These are phyloP conservation scores for Porites rus DNA, from an alignment of 92 coral and sea anemone genomes.

Conservation along the genomic window DNA sequence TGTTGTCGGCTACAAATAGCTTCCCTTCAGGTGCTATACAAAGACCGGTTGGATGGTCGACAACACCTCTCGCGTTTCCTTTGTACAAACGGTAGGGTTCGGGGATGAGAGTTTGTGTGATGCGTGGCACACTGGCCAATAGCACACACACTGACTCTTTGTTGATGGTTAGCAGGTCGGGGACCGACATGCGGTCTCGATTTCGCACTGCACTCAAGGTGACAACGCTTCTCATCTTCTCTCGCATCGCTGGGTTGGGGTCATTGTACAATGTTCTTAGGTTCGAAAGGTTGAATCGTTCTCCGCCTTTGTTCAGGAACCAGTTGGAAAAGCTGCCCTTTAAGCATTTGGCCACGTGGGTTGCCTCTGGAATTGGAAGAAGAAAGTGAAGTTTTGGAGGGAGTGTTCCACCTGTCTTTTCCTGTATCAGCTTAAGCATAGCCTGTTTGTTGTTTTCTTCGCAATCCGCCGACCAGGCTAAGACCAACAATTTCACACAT, in stretches of 20 bases:
- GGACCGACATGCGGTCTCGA: conserved; percentile 52
- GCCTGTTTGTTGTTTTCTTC: conserved; percentile 54
- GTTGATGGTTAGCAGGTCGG: conserved; percentile 20
- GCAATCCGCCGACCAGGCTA: conserved; percentile 53
- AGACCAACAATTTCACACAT: conserved; percentile 45
- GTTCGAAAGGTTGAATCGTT: conserved; percentile 61
- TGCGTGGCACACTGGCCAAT: background rate
- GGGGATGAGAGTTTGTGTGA: conserved; percentile 42
- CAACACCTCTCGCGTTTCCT: conserved; percentile 34
- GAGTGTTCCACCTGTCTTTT: conserved; percentile 23
- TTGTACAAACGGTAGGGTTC: conserved; percentile 36
- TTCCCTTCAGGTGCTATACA: conserved; percentile 47
- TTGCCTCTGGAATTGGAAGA: conserved; percentile 39
- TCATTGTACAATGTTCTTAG: conserved; percentile 47
- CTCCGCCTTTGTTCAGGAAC: conserved; percentile 50
- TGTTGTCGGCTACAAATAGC: conserved; percentile 50
- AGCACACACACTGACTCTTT: conserved; percentile 16
- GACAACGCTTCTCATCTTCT: conserved; percentile 7
- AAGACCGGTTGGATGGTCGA: conserved; percentile 46
- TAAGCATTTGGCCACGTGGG: conserved; percentile 49
- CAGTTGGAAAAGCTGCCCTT: conserved; percentile 59
- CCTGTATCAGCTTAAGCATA: conserved; percentile 14
- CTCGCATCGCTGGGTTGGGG: conserved; percentile 18
- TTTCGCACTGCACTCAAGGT: conserved; percentile 53
- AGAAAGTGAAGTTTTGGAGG: conserved; percentile 31